Evolutionary conservation across 2,888 invertebrate species (phyloP).

Genomic region (Hypolimnas misippus): DNA sequence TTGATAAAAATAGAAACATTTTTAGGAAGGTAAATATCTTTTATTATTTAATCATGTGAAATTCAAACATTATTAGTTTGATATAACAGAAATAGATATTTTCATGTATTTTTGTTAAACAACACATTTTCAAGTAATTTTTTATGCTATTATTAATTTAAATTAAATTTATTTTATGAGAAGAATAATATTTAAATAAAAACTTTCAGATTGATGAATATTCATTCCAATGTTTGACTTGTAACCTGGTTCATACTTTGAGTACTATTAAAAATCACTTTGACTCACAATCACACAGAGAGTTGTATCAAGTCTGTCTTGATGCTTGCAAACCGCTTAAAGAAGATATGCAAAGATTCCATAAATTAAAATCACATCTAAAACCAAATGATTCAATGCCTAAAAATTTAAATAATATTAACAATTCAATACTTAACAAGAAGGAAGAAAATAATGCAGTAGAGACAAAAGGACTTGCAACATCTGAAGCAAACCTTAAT

Average conservation of each 20-base stretch:
- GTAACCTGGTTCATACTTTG: constrained; percentile 48
- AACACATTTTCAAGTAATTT: background rate
- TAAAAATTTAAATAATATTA: too few species aligned
- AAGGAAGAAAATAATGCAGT: background rate
- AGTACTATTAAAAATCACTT: constrained; percentile 45
- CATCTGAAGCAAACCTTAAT: background rate
- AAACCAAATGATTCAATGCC: too few species aligned
- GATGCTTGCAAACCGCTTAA: constrained; percentile 8
- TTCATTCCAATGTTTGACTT: constrained; percentile 59
- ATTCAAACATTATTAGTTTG: too few species aligned
- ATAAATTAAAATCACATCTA: too few species aligned
- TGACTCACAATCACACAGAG: constrained; percentile 43
- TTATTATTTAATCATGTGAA: background rate
- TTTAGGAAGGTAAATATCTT: constrained; percentile 56
- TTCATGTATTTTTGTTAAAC: too few species aligned
- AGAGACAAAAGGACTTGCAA: background rate
- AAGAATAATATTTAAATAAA: background rate
- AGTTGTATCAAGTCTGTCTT: constrained; percentile 39
- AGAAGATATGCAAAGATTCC: too few species aligned
- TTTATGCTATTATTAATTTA: background rate
- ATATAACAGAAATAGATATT: too few species aligned
- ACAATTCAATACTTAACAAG: too few species aligned
- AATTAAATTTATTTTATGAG: background rate
- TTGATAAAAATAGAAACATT: constrained; percentile 49
- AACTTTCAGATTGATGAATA: constrained; percentile 53